Base-by-base conservation (phyloP, 2,113 vertebrate species). In the Sterrhoptilus dennistouni region DNA sequence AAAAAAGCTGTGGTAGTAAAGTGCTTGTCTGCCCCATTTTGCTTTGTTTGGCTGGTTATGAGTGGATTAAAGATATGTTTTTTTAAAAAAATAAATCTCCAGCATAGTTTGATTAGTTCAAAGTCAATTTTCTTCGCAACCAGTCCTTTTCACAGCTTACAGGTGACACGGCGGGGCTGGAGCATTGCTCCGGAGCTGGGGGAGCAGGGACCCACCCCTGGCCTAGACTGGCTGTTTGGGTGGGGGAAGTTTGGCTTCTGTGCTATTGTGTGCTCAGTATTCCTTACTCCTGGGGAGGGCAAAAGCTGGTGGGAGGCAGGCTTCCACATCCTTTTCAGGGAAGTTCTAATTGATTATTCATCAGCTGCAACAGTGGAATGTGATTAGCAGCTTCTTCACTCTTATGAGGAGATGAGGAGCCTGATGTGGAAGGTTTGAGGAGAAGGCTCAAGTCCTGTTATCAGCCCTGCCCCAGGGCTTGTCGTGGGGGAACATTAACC, bases 21-120 rank as follows among this genome's bases (percentile, higher is more conserved):
- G 98, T 99, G 99, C 99, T 99, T 99, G 99, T 99, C 98, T 99
- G 98, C 98, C 98, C 98, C 98, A 98, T 98, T 99, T 98, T 99
- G 99, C 99, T 99, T 99, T 98, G 99, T 99, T 99, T 99, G 99
- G 99, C 99, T 99, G 99, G 99, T 99, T 99, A 99, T 99, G 99
- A 99, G 99, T 99, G 99, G 98, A 99, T 99, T 99, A 99, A 99
- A 98, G 98, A 99, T 98, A 98, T 44, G 98, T 99, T 84, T 54
- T 59, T 59, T 98, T 92, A 53, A 63, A 66, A 74, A 91, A 96
- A 93, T 66, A 98, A 98, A 83, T 99, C 98, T 99, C 97, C 98
- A 98, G 98, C 98, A 98, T 99, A 99, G 99, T 99, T 98, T 97
- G 97, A 98, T 99, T 99, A 98, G 98, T 98, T 98, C 97, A 98